A percentile compares a stretch with the other conserved stretches of the same genome.
phyloP scores from a whole-genome alignment of 2,797 vertebrate genomes.

The Merluccius polli region DNA sequence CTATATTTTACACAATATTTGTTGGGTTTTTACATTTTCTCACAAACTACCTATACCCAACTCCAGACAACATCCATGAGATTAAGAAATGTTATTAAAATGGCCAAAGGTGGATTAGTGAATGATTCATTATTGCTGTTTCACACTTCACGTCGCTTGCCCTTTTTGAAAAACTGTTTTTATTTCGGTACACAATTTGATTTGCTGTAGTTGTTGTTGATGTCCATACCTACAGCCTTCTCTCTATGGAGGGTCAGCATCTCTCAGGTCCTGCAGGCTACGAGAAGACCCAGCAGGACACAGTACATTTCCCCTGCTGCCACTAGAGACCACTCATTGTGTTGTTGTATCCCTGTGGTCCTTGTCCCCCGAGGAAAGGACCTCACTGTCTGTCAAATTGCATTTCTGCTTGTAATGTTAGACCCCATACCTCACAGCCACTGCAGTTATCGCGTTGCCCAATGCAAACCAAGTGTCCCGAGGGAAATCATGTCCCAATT shows the following conservation, averaged over 20 bases:
- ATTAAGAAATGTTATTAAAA: neutral
- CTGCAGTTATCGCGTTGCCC: constrained; percentile 37
- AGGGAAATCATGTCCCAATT: constrained; percentile 58
- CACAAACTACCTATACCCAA: neutral
- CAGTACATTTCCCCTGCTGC: neutral
- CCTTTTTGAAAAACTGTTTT: neutral
- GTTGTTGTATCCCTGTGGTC: constrained; percentile 15
- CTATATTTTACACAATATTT: neutral
- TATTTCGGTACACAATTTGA: neutral
- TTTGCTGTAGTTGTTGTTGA: neutral
- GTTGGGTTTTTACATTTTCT: neutral
- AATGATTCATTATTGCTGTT: neutral
- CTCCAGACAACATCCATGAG: neutral
- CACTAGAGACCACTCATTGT: constrained; percentile 31
- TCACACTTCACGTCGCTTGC: neutral
- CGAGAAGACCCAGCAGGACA: neutral
- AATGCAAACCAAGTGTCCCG: constrained; percentile 26
- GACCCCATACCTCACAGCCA: constrained; percentile 24
- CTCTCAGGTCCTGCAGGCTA: neutral
- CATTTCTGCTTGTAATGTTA: constrained; percentile 56
- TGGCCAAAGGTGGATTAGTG: neutral
- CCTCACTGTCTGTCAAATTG: constrained; percentile 46
- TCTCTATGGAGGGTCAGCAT: neutral
- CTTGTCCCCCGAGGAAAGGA: constrained; percentile 25
- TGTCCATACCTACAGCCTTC: neutral